phyloP scores from a whole-genome alignment of 2,113 vertebrate species.

The Gobio gobio region DNA sequence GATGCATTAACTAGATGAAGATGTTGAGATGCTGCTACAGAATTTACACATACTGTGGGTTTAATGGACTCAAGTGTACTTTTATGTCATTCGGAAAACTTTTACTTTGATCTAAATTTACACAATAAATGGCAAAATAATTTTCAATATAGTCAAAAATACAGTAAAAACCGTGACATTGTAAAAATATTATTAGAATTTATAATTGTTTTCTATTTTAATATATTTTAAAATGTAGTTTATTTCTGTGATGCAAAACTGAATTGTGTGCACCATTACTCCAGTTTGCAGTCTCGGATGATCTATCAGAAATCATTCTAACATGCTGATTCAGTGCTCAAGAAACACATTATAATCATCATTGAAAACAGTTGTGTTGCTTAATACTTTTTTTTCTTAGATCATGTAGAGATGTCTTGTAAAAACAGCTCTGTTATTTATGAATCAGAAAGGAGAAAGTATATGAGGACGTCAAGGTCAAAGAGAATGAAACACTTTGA shows the following conservation, averaged over 20 bases:
- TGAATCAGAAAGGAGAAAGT: constrained; percentile 42
- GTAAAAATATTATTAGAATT: no score
- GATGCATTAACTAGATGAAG: constrained; percentile 44
- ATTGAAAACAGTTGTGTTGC: neutral
- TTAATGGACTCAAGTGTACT: neutral
- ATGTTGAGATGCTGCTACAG: constrained; percentile 16
- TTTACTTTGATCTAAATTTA: neutral
- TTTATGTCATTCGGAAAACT: neutral
- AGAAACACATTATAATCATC: neutral
- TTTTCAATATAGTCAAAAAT: neutral
- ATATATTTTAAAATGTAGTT: neutral
- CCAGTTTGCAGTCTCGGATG: neutral
- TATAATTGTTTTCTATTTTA: neutral
- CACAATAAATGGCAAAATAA: neutral
- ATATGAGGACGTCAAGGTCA: constrained; percentile 37
- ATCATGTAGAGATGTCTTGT: constrained; percentile 27
- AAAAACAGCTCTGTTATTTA: constrained; percentile 42
- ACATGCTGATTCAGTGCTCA: neutral
- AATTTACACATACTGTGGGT: constrained; percentile 5
- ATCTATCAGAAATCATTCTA: neutral
- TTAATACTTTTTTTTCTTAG: no score
- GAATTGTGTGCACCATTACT: neutral
- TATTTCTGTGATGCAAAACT: neutral
- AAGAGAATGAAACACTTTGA: constrained; percentile 44
- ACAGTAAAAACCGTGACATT: no score